A percentile compares a stretch with the other conserved stretches of the same genome.
phyloP scores from a whole-genome alignment of 1,140 invertebrate genomes.

The Heliconius hermathena region DNA sequence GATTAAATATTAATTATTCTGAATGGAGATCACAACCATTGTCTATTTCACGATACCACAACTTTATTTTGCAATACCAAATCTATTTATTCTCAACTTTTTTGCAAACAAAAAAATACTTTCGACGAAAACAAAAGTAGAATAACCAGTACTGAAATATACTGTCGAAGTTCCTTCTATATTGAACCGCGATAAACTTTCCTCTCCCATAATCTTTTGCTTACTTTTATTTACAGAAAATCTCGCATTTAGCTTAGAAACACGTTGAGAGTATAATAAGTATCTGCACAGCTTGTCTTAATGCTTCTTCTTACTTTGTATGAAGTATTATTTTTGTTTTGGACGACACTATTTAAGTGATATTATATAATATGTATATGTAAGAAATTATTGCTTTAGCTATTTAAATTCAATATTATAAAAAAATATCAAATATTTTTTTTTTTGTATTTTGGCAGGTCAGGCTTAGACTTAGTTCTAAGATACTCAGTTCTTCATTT shows the following conservation, averaged over 20 bases:
- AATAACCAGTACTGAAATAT: not conserved
- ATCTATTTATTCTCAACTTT: too few relatives aligned
- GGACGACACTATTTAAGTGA: not conserved
- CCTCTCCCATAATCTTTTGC: not conserved
- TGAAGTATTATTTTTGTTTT: slow-evolving; percentile 6
- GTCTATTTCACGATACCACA: not conserved
- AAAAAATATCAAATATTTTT: too few relatives aligned
- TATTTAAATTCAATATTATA: not conserved
- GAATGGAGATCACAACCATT: too few relatives aligned
- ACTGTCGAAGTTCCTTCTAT: slow-evolving; percentile 3
- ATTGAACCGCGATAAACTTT: slow-evolving; percentile 7
- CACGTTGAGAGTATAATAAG: not conserved
- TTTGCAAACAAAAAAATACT: not conserved
- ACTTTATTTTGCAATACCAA: too few relatives aligned
- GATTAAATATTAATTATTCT: too few relatives aligned
- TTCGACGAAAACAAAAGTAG: not conserved
- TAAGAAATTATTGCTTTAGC: not conserved
- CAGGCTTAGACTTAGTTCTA: too few relatives aligned
- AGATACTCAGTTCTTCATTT: too few relatives aligned
- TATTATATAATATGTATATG: not conserved
- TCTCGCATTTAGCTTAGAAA: not conserved
- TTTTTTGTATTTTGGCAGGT: too few relatives aligned
- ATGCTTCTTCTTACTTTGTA: not conserved
- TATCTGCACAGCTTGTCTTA: slow-evolving; percentile 8
- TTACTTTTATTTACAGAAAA: slow-evolving; percentile 10